Evolutionary conservation across 2,797 vertebrate genomes (phyloP), one percentile per base, ranked within the genome.

Genomic region (Micromesistius poutassou): DNA sequence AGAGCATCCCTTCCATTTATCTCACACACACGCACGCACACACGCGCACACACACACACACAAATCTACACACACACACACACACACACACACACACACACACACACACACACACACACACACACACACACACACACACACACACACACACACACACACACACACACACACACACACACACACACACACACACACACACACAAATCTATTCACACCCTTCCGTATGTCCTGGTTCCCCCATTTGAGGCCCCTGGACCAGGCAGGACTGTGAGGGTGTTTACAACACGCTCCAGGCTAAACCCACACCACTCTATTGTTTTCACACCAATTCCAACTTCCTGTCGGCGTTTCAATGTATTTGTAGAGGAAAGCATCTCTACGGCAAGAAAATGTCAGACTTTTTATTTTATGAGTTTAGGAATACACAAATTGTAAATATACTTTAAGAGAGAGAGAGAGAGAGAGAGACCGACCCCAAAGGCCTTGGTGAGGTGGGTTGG

Each of bases 251-350:
- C 81, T 84, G 83, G 86, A 76, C 84, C 81, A 70, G 79, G 30
- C 81, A 89, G 85, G 84, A 78, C 80, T 84, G 87, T 68, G 22
- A 62, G 55, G 55, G 55, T 86, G 87, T 91, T 88, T 86, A 84
- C 84, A 81, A 84, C 85, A 81, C 82, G 55, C 83, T 76, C 77
- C 77, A 74, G 62, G 82, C 72, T 84, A 80, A 73, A 28, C 25
- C 81, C 81, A 82, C 77, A 78, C 83, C 28, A 76, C 84, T 87
- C 90, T 78, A 93, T 94, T 93, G 93, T 94, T 92, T 90, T 86
- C 88, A 84, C 85, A 87, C 89, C 76, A 83, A 84, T 92, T 91
- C 89, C 90, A 90, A 72, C 85, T 74, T 91, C 92, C 88, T 89
- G 86, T 89, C 87, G 83, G 83, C 83, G 76, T 83, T 36, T 73